These are phyloP conservation scores for Caranx melampygus DNA, from an alignment of 2,113 vertebrate species.

Conservation along the genomic window DNA sequence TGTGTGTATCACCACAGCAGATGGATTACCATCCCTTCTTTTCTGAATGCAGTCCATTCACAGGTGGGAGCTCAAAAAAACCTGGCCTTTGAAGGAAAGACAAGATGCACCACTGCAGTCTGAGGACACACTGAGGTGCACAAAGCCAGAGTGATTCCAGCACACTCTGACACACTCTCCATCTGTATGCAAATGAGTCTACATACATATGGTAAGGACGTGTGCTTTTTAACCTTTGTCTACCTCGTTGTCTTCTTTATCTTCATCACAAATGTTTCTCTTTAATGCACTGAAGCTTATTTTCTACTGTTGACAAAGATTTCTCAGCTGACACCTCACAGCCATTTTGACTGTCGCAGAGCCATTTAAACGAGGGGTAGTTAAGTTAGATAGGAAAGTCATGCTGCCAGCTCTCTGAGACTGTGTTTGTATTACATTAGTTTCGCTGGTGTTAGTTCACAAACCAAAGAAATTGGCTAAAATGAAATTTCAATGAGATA, in stretches of 20 bases:
- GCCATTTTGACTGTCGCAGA: not conserved
- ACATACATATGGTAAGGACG: not conserved
- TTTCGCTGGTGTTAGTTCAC: not conserved
- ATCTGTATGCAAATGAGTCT: conserved; percentile 79
- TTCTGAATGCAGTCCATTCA: conserved; percentile 73
- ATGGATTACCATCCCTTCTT: conserved; percentile 70
- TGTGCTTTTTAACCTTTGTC: conserved; percentile 15
- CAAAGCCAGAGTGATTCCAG: conserved; percentile 67
- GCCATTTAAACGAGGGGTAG: not conserved
- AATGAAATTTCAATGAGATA: not conserved
- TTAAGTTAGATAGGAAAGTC: too few species aligned
- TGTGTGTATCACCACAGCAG: conserved; percentile 60
- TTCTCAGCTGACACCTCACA: not conserved
- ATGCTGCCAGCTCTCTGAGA: not conserved
- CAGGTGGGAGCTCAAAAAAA: conserved; percentile 74
- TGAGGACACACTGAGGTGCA: conserved; percentile 33
- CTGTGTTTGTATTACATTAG: not conserved
- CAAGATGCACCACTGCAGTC: conserved; percentile 70
- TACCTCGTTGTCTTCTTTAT: not conserved
- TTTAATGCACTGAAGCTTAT: not conserved
- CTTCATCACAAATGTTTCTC: not conserved
- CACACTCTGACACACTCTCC: conserved; percentile 71
- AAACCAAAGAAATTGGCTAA: not conserved
- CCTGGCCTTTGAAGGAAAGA: conserved; percentile 69
- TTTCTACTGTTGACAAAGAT: not conserved